Evolutionary conservation across 2,113 vertebrate genomes (phyloP).

Genomic region (Apodemus sylvaticus): DNA sequence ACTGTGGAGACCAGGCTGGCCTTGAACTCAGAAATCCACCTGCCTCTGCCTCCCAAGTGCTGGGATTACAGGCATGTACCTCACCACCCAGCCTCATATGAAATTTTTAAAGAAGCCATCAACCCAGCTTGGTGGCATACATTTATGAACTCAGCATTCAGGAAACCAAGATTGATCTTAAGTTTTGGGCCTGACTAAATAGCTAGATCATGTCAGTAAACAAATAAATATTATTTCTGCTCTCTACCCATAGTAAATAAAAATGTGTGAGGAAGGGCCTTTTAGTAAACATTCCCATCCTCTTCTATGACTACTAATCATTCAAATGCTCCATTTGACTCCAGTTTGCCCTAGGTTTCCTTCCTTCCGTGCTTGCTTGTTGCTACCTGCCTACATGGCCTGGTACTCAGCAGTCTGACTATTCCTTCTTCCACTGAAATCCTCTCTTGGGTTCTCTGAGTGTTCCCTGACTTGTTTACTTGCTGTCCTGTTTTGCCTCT

Average conservation of each 20-base stretch:
- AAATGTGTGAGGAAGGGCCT: not conserved
- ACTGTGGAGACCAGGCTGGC: no score
- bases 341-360: no score
- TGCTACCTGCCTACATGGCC: not conserved
- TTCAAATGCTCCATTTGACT: not conserved
- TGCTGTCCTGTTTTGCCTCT: not conserved
- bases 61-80: no score
- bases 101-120: not conserved
- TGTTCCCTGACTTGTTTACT: not conserved
- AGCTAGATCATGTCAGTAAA: not conserved
- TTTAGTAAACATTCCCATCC: no score
- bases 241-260: no score
- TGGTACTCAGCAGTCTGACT: not conserved
- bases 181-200: not conserved
- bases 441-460: no score
- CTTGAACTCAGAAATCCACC: no score
- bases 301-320: not conserved
- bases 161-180: not conserved
- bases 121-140: not conserved
- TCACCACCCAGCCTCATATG: not conserved
- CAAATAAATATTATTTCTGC: not conserved
- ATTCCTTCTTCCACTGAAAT: not conserved
- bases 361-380: not conserved
- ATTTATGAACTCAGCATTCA: not conserved
- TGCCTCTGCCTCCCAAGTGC: no score